Conservation (phyloP, 23 tunicate genomes). For the Ascidia mentula region DNA sequence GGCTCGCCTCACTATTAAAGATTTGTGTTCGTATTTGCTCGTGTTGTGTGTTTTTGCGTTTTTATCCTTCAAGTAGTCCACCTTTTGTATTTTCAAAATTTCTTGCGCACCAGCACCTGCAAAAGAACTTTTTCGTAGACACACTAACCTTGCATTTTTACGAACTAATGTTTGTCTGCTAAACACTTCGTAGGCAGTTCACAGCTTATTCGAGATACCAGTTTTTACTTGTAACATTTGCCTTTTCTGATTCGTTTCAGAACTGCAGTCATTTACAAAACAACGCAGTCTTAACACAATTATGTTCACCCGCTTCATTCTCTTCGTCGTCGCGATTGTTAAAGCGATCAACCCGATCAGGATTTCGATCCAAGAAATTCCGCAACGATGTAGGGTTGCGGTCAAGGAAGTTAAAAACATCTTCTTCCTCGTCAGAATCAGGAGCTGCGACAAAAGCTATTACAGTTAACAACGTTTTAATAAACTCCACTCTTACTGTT, state of each 20-base stretch:
- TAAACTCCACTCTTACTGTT: too few species aligned
- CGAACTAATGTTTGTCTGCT: too few species aligned
- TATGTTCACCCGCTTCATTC: slow-evolving; percentile 42
- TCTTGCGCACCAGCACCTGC: too few species aligned
- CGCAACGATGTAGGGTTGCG: slow-evolving; percentile 32
- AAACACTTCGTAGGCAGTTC: too few species aligned
- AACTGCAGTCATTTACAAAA: too few species aligned
- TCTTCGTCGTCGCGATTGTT: slow-evolving; percentile 49
- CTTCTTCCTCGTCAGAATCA: slow-evolving; percentile 22
- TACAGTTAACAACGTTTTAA: too few species aligned
- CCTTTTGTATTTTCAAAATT: slow-evolving; percentile 34
- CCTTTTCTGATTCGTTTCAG: too few species aligned
- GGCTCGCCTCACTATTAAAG: slow-evolving; percentile 71
- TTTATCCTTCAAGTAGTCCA: slow-evolving; percentile 71
- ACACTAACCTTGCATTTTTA: too few species aligned
- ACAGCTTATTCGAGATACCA: too few species aligned
- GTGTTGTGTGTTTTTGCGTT: slow-evolving; percentile 57
- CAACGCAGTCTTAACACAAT: slow-evolving; percentile 19
- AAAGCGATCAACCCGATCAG: slow-evolving; percentile 38
- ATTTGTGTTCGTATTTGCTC: slow-evolving; percentile 47
- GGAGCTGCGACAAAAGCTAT: too few species aligned
- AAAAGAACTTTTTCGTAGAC: too few species aligned
- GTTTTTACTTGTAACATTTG: too few species aligned
- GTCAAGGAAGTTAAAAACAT: slow-evolving; percentile 43
- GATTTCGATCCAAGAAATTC: slow-evolving; percentile 61